phyloP scores from a whole-genome alignment of 37 sponge, comb jelly and placozoan species.

The Mnemiopsis leidyi region DNA sequence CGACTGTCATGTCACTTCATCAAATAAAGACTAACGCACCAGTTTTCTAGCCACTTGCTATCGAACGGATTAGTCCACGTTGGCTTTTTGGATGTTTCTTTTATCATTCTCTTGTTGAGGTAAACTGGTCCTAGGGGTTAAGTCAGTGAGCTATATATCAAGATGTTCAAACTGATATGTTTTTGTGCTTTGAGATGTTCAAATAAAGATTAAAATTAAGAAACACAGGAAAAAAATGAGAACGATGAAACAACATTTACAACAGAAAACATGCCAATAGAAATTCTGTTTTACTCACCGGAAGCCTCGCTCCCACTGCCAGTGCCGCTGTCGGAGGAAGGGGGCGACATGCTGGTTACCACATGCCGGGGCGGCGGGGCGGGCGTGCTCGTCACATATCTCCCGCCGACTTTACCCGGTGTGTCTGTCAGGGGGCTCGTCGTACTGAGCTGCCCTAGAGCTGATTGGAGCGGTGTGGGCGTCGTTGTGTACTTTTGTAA shows the following conservation, averaged over 20 bases:
- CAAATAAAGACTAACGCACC: not conserved
- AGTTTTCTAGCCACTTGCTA: conserved; percentile 53
- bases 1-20: not conserved
- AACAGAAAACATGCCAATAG: not conserved
- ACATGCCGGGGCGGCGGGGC: conserved; percentile 16
- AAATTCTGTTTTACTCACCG: not conserved
- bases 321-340: conserved; percentile 64
- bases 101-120: conserved; percentile 63
- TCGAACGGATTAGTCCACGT: conserved; percentile 57
- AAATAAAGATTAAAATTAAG: not conserved
- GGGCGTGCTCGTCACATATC: conserved; percentile 47
- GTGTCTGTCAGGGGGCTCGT: not conserved
- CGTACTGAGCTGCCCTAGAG: not conserved
- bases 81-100: not conserved
- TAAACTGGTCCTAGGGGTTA: conserved; percentile 30
- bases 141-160: no score
- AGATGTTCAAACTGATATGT: no score
- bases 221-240: no score
- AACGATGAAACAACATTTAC: not conserved
- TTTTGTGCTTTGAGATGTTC: no score
- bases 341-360: conserved; percentile 6
- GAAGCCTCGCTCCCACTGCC: conserved; percentile 62
- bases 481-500: conserved; percentile 47
- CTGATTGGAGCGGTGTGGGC: not conserved
- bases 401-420: not conserved